Percentiles rank a stretch among this genome's conserved stretches.
These are phyloP conservation scores for Seladonia tumulorum DNA, from an alignment of 2,888 invertebrate species.

Conservation along the genomic window DNA sequence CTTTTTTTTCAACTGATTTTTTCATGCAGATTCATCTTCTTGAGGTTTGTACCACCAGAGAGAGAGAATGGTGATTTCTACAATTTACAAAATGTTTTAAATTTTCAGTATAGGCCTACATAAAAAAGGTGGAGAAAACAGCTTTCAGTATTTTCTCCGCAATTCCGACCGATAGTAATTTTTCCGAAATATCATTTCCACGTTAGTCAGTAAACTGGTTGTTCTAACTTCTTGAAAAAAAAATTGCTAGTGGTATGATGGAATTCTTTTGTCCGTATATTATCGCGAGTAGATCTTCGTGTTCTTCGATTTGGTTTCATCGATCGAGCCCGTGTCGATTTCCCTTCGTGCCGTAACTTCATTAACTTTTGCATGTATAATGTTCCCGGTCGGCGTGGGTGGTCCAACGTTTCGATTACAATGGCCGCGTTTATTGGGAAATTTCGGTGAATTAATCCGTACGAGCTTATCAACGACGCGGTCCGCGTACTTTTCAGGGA, in stretches of 20 bases:
- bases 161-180: background rate
- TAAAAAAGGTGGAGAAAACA: too few relatives aligned
- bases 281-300: background rate
- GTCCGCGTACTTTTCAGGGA: constrained; percentile 1
- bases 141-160: too few relatives aligned
- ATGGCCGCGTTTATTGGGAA: constrained; percentile 6
- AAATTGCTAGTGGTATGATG: background rate
- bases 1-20: too few relatives aligned
- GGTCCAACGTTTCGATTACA: background rate
- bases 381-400: background rate
- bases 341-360: background rate
- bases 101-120: too few relatives aligned
- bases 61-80: too few relatives aligned
- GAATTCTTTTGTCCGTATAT: background rate
- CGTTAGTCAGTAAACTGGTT: background rate
- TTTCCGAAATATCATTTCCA: background rate
- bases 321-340: background rate
- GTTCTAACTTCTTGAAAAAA: background rate
- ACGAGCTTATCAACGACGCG: constrained; percentile 15
- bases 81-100: too few relatives aligned
- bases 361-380: background rate
- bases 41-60: too few relatives aligned
- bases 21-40: too few relatives aligned
- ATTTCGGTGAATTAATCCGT: constrained; percentile 20
- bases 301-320: too few relatives aligned